phyloP scores from a whole-genome alignment of 2,888 invertebrate genomes.

The Drosophila dives region DNA sequence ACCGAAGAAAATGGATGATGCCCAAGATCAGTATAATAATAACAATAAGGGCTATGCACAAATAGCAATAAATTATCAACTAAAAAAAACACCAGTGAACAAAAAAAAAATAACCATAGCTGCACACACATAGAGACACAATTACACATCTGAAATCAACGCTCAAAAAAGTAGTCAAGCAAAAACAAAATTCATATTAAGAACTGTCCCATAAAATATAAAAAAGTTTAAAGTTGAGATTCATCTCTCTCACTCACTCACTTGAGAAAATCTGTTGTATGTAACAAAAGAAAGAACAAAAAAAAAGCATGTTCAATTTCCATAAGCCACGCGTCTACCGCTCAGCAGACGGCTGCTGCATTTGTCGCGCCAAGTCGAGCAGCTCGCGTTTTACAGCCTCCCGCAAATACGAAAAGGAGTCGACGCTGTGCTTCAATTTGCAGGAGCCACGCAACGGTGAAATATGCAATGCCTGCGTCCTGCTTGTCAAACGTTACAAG shows the following conservation, averaged over 20 bases:
- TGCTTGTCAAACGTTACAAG: conserved; percentile 93
- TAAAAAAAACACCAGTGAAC: conserved; percentile 47
- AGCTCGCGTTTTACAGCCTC: conserved; percentile 94
- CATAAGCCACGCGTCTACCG: conserved; percentile 94
- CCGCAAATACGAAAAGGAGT: conserved; percentile 92
- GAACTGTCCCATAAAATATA: background rate
- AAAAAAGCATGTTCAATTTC: conserved; percentile 90
- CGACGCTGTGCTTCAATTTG: conserved; percentile 91
- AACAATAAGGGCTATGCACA: conserved; percentile 44
- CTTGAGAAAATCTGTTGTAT: conserved; percentile 5
- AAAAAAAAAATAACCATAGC: conserved; percentile 20
- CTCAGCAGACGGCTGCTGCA: conserved; percentile 93
- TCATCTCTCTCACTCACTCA: background rate
- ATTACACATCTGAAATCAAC: conserved; percentile 87
- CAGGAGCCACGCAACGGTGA: conserved; percentile 91
- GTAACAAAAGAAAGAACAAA: conserved; percentile 10
- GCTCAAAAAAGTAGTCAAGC: conserved; percentile 23
- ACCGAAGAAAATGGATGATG: conserved; percentile 62
- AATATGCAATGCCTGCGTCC: conserved; percentile 94
- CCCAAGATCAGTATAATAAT: conserved; percentile 40
- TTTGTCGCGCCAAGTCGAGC: conserved; percentile 94
- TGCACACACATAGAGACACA: conserved; percentile 77
- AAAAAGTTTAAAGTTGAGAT: conserved; percentile 1
- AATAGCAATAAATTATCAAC: conserved; percentile 49
- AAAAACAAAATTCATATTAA: conserved; percentile 3